A percentile compares a stretch with the other conserved stretches of the same genome.
These are phyloP conservation scores for Zaprionus obscuricornis DNA, from an alignment of 2,888 invertebrate species.

Conservation along the genomic window DNA sequence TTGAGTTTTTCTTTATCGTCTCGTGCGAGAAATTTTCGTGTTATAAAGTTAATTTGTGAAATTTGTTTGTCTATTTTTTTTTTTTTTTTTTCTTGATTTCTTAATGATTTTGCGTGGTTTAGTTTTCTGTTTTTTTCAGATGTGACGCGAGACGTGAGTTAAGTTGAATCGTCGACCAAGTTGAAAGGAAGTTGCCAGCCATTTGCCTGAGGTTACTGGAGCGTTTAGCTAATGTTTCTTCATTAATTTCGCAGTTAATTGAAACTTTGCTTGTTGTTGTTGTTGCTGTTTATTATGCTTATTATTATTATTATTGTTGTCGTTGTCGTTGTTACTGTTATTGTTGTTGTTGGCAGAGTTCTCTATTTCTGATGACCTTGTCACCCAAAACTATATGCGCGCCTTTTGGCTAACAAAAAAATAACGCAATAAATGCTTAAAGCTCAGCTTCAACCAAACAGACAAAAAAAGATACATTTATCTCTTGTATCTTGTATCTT, in stretches of 20 bases:
- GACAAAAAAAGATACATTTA: constrained; percentile 1
- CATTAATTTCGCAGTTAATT: constrained; percentile 76
- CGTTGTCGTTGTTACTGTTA: constrained; percentile 29
- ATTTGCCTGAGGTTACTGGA: constrained; percentile 73
- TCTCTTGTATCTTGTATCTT: too few relatives aligned
- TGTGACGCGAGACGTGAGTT: constrained; percentile 21
- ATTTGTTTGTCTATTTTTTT: constrained; percentile 61
- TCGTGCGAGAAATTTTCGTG: constrained; percentile 77
- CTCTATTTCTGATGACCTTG: constrained; percentile 48
- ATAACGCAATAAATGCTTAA: constrained; percentile 11
- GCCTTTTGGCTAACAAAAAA: constrained; percentile 24
- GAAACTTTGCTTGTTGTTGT: constrained; percentile 40
- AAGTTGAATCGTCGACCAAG: background rate
- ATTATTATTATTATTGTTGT: constrained; percentile 18
- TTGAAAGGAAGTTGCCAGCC: constrained; percentile 63
- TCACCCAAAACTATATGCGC: constrained; percentile 24
- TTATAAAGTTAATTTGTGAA: constrained; percentile 80
- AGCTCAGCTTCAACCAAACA: too few relatives aligned
- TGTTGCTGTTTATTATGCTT: constrained; percentile 28
- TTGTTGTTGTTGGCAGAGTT: constrained; percentile 2
- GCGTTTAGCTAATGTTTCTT: constrained; percentile 67
- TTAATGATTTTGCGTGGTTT: constrained; percentile 66
- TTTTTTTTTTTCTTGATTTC: constrained; percentile 58
- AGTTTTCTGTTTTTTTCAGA: constrained; percentile 21
- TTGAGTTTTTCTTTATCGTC: constrained; percentile 21